phyloP scores from a whole-genome alignment of 2,888 invertebrate species.

The Blera fallax region DNA sequence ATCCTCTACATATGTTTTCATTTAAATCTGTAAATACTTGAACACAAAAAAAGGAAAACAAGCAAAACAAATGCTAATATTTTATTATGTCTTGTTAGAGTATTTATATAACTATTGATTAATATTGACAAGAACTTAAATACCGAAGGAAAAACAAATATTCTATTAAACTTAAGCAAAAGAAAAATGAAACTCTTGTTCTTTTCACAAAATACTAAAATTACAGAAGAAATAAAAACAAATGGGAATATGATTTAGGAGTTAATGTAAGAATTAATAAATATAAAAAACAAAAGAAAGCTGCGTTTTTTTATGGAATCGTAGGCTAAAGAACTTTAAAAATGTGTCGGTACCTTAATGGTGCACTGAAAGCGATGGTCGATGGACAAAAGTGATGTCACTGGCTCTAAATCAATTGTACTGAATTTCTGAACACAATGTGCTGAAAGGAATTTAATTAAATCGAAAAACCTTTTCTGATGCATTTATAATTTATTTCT shows the following conservation, averaged over 20 bases:
- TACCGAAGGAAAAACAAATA: constrained; percentile 25
- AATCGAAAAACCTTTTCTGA: too few relatives aligned
- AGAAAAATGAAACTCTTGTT: constrained; percentile 45
- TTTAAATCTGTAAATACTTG: constrained; percentile 55
- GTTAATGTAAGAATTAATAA: constrained; percentile 60
- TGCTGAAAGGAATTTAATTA: too few relatives aligned
- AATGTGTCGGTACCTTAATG: too few relatives aligned
- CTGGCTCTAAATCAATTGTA: too few relatives aligned
- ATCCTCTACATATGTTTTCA: constrained; percentile 1
- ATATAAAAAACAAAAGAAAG: constrained; percentile 44
- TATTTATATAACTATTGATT: constrained; percentile 53
- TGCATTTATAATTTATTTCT: too few relatives aligned
- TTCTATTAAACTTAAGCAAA: constrained; percentile 44
- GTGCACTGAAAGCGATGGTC: too few relatives aligned
- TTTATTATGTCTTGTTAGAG: constrained; percentile 66
- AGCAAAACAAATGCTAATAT: constrained; percentile 49
- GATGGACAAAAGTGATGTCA: too few relatives aligned
- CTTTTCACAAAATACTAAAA: constrained; percentile 59
- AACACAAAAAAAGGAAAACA: constrained; percentile 10
- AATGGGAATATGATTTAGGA: constrained; percentile 56
- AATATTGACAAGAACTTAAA: constrained; percentile 42
- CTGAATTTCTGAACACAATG: too few relatives aligned
- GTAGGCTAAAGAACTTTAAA: too few relatives aligned
- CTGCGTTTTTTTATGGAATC: not conserved
- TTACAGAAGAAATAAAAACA: constrained; percentile 25